phyloP scores from a whole-genome alignment of 2,888 invertebrate species.

The Phlogophora meticulosa region DNA sequence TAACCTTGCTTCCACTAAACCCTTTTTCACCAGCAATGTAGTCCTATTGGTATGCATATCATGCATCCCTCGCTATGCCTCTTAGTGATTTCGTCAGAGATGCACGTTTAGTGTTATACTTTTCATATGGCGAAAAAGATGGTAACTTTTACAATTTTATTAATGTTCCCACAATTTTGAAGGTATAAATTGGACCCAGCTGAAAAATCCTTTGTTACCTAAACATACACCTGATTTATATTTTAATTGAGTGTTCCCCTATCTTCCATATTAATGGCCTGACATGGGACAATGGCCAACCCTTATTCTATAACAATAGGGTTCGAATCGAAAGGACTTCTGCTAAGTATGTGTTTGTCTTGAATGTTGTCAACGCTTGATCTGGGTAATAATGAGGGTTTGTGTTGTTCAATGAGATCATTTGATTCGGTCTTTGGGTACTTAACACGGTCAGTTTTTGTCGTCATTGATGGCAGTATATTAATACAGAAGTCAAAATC shows the following conservation, averaged over 20 bases:
- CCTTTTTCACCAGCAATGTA: too few relatives aligned
- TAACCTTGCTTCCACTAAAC: too few relatives aligned
- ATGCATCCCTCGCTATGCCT: too few relatives aligned
- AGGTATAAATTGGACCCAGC: too few relatives aligned
- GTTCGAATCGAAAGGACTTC: background rate
- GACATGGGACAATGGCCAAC: conserved; percentile 10
- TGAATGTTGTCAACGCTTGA: conserved; percentile 8
- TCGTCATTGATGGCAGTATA: background rate
- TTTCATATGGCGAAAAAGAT: too few relatives aligned
- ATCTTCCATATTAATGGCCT: conserved; percentile 7
- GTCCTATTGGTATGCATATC: too few relatives aligned
- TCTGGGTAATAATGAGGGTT: background rate
- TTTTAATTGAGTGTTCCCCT: background rate
- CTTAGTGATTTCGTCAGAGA: too few relatives aligned
- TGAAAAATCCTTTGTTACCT: background rate
- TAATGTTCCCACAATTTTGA: too few relatives aligned
- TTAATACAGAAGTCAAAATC: too few relatives aligned
- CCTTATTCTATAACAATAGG: conserved; percentile 25
- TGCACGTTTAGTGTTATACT: too few relatives aligned
- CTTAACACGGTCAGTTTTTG: background rate
- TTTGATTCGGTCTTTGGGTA: background rate
- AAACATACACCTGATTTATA: background rate
- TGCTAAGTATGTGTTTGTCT: conserved; percentile 18
- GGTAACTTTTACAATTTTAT: too few relatives aligned
- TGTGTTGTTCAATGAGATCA: background rate